Conservation (phyloP, 2,113 vertebrate genomes). For the Parus major region DNA sequence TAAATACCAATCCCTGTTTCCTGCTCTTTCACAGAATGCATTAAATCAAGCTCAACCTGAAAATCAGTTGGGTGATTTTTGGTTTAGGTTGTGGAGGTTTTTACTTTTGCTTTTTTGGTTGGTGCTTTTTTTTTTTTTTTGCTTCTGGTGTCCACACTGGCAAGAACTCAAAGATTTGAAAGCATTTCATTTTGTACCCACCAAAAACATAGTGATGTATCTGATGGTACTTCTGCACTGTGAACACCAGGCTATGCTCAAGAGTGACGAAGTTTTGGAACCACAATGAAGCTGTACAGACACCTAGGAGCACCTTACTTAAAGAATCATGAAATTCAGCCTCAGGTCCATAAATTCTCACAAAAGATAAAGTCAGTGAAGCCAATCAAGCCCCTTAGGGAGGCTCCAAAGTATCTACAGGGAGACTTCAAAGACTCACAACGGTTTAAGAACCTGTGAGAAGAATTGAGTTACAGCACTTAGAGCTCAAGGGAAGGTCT, state of each 20-base stretch:
- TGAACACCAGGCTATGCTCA: not conserved
- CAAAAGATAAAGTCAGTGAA: not conserved
- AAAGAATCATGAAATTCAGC: not conserved
- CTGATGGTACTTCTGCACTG: not conserved
- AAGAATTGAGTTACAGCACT: not conserved
- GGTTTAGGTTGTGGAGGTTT: not conserved
- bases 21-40: not conserved
- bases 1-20: not conserved
- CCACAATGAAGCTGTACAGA: not conserved
- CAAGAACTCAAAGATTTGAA: not conserved
- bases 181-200: not conserved
- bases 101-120: not conserved
- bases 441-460: not conserved
- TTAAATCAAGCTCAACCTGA: not conserved
- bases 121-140: not conserved
- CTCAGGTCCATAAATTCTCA: not conserved
- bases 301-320: not conserved
- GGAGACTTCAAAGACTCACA: not conserved
- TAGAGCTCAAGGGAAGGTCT: not conserved
- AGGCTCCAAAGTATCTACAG: not conserved
- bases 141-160: not conserved
- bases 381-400: not conserved
- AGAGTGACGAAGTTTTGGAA: not conserved
- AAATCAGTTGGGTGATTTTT: not conserved
- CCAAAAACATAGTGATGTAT: not conserved